A percentile compares a stretch with the other conserved stretches of the same genome.
Evolutionary conservation across 2,888 invertebrate species (phyloP).

Genomic region (Hypsopygia costalis): DNA sequence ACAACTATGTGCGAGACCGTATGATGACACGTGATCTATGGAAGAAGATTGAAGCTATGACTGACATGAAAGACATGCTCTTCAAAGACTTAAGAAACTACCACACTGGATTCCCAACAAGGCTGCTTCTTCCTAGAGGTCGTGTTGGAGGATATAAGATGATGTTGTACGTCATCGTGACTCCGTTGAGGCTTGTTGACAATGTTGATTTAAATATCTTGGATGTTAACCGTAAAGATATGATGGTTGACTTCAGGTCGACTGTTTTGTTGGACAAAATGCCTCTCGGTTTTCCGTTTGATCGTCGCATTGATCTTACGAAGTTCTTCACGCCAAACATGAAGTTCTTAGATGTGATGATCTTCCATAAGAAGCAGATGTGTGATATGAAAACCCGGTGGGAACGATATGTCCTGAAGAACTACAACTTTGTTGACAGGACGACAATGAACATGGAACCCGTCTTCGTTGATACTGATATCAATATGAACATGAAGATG

Average conservation of each 20-base stretch:
- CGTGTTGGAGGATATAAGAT: constrained; percentile 83
- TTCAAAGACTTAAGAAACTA: constrained; percentile 60
- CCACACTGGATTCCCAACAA: constrained; percentile 85
- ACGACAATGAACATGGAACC: constrained; percentile 45
- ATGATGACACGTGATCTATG: constrained; percentile 83
- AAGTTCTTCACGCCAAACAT: constrained; percentile 85
- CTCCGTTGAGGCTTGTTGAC: constrained; percentile 71
- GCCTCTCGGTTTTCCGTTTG: constrained; percentile 87
- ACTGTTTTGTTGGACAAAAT: constrained; percentile 79
- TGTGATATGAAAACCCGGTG: constrained; percentile 70
- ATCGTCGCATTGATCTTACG: constrained; percentile 81
- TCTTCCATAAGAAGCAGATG: constrained; percentile 81
- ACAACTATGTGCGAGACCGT: constrained; percentile 83
- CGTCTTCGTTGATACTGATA: constrained; percentile 42
- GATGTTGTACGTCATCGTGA: constrained; percentile 83
- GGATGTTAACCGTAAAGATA: constrained; percentile 69
- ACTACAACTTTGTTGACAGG: constrained; percentile 48
- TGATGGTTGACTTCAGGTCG: constrained; percentile 55
- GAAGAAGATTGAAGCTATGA: constrained; percentile 81
- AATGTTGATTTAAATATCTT: constrained; percentile 52
- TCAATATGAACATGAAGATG: constrained; percentile 25
- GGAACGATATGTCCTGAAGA: constrained; percentile 55
- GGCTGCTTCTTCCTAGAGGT: constrained; percentile 87
- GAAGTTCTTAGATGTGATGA: constrained; percentile 82
- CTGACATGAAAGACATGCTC: constrained; percentile 50